These are phyloP conservation scores for Macrotis lagotis DNA, from an alignment of 2,113 vertebrate genomes.

Conservation along the genomic window DNA sequence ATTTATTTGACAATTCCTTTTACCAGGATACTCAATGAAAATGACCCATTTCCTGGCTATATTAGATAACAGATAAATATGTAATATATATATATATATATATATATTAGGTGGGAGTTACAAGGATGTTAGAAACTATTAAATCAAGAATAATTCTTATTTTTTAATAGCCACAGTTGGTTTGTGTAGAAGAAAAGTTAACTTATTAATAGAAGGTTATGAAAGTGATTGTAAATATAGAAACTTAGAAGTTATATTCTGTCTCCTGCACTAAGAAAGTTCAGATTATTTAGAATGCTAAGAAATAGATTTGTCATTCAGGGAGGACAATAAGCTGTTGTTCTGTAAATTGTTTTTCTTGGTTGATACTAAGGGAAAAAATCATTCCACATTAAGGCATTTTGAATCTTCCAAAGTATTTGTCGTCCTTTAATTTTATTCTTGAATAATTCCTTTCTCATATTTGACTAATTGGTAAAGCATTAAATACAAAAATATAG, in stretches of 20 bases:
- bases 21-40: background rate
- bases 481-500: background rate
- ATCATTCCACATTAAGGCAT: background rate
- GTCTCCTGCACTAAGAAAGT: background rate
- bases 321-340: background rate
- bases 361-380: background rate
- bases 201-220: background rate
- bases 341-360: background rate
- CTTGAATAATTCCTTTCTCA: background rate
- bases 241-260: background rate
- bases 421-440: background rate
- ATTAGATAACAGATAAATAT: too few species aligned
- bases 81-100: too few species aligned
- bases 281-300: background rate
- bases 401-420: background rate
- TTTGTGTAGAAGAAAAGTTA: background rate
- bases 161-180: background rate
- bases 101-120: background rate
- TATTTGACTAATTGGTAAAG: background rate
- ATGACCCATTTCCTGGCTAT: background rate
- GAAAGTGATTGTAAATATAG: background rate
- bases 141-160: background rate
- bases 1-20: background rate
- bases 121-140: background rate
- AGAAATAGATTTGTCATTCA: background rate